phyloP scores from a whole-genome alignment of 2,797 vertebrate species.

The Muscicapa striata region DNA sequence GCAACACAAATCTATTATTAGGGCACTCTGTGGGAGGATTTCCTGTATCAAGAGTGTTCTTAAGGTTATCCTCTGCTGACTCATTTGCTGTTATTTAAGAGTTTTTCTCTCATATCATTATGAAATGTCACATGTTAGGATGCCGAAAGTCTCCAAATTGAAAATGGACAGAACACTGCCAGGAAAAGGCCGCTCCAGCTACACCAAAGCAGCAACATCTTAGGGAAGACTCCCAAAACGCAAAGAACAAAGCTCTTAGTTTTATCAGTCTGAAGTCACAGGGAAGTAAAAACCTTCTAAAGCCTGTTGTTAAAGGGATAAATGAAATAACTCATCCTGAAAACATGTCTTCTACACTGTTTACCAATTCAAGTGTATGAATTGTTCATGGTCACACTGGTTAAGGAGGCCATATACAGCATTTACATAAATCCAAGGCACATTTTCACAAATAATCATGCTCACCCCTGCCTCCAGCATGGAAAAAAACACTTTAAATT shows the following conservation, averaged over 20 bases:
- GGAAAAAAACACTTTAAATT: background rate
- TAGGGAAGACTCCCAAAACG: background rate
- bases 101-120: background rate
- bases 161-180: background rate
- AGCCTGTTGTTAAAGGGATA: background rate
- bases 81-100: slow-evolving; percentile 45
- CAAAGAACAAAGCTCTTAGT: background rate
- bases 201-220: background rate
- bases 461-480: accelerated
- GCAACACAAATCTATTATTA: slow-evolving; percentile 43
- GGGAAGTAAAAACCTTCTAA: background rate
- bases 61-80: slow-evolving; percentile 38
- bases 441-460: background rate
- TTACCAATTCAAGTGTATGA: background rate
- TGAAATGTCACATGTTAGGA: background rate
- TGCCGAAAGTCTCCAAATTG: background rate
- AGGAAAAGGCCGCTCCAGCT: background rate
- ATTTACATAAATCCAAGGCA: background rate
- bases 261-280: background rate
- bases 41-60: slow-evolving; percentile 13
- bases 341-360: background rate
- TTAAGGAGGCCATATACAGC: background rate
- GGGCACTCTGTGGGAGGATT: slow-evolving; percentile 18
- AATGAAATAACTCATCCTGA: background rate
- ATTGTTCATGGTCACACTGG: background rate